Conservation (phyloP, 2,888 invertebrate species). For the Hypolimnas misippus region DNA sequence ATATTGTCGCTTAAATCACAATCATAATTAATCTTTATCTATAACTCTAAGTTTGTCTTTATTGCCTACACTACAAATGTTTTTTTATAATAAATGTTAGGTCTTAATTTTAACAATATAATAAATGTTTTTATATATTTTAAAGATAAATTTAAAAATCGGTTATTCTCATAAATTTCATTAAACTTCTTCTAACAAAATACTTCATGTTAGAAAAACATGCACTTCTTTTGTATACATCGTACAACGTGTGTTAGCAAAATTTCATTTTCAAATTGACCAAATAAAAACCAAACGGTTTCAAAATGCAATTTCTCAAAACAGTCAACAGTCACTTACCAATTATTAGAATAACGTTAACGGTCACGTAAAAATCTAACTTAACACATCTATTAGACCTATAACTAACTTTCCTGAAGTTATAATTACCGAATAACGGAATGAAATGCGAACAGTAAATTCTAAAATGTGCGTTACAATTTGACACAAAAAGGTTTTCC, state of each 20-base stretch:
- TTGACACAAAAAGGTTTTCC: background rate
- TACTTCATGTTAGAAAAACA: background rate
- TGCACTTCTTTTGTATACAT: background rate
- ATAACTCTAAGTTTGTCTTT: slow-evolving; percentile 14
- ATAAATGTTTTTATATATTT: background rate
- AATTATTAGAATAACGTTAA: background rate
- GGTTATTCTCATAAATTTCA: background rate
- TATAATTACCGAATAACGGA: no score
- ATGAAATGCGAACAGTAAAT: background rate
- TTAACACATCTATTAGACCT: background rate
- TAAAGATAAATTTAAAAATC: background rate
- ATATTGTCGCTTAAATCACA: slow-evolving; percentile 30
- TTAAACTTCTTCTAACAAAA: background rate
- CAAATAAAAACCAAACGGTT: background rate
- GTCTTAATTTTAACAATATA: background rate
- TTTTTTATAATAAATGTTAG: slow-evolving; percentile 13
- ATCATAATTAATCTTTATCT: no score
- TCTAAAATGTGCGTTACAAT: background rate
- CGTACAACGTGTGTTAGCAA: background rate
- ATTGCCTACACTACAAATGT: background rate
- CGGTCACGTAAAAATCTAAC: background rate
- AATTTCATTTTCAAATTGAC: background rate
- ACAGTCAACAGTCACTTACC: background rate
- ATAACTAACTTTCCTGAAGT: no score
- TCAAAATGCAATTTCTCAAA: background rate